Evolutionary conservation across 2,113 vertebrate species (phyloP).

Genomic region (Calypte anna): DNA sequence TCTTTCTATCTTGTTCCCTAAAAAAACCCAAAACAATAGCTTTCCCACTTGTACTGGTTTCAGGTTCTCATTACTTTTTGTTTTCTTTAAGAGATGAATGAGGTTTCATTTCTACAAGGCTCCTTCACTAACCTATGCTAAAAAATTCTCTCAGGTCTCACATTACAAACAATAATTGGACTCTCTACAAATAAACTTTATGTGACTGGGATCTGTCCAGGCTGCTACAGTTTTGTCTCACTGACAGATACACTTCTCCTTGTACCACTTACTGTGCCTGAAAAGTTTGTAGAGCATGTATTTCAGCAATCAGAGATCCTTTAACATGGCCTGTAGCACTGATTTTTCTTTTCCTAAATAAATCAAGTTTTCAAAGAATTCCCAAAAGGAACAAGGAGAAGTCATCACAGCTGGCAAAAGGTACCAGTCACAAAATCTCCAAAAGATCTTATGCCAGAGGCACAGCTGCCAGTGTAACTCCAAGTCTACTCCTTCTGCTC

Average conservation of each 20-base stretch:
- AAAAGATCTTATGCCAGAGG: background rate
- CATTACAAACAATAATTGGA: background rate
- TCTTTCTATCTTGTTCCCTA: background rate
- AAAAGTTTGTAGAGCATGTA: background rate
- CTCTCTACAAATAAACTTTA: conserved; percentile 7
- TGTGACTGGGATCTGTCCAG: background rate
- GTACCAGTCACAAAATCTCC: background rate
- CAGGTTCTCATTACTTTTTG: background rate
- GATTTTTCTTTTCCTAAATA: background rate
- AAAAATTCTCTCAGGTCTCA: background rate
- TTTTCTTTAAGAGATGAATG: background rate
- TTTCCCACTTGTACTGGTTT: background rate
- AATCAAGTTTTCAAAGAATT: background rate
- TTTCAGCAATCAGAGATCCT: background rate
- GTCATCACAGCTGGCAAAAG: background rate
- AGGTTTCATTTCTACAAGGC: background rate
- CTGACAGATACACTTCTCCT: background rate
- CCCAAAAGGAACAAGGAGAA: background rate
- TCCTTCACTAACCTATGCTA: background rate
- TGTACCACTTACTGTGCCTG: background rate
- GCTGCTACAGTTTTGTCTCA: background rate
- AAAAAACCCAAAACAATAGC: background rate
- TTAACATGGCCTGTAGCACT: background rate
- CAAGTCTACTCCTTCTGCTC: background rate
- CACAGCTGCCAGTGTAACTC: background rate